These are phyloP conservation scores for Spondyliosoma cantharus DNA, from an alignment of 2,797 vertebrate species.

Conservation along the genomic window DNA sequence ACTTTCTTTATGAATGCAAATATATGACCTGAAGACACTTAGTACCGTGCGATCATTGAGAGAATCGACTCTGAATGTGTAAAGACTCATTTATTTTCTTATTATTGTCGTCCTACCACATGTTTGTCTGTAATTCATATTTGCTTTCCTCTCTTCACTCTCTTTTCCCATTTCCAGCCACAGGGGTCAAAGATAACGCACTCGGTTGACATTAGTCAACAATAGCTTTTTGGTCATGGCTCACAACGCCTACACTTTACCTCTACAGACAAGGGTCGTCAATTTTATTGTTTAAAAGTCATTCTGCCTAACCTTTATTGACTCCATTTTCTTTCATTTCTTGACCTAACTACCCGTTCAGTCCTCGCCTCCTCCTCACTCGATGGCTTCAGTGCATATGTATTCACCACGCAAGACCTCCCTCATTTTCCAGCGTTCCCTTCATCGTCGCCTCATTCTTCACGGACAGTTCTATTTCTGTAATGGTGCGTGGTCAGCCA, in stretches of 20 bases:
- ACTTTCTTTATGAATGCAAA: constrained; percentile 73
- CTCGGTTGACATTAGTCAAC: constrained; percentile 80
- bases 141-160: constrained; percentile 63
- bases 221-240: constrained; percentile 83
- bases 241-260: constrained; percentile 81
- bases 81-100: constrained; percentile 61
- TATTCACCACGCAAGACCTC: constrained; percentile 81
- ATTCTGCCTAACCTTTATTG: constrained; percentile 85
- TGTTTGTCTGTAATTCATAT: constrained; percentile 77
- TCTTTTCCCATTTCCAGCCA: constrained; percentile 78
- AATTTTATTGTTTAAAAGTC: constrained; percentile 90
- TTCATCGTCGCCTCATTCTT: constrained; percentile 75
- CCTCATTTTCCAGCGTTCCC: constrained; percentile 77
- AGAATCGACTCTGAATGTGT: constrained; percentile 75
- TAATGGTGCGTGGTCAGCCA: constrained; percentile 79
- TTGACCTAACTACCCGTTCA: constrained; percentile 87
- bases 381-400: constrained; percentile 73
- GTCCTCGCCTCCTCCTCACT: constrained; percentile 68
- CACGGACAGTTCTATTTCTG: constrained; percentile 80
- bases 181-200: constrained; percentile 81
- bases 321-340: constrained; percentile 87
- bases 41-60: constrained; percentile 52
- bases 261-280: constrained; percentile 81
- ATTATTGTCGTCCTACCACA: constrained; percentile 58
- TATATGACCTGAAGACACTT: constrained; percentile 64